Evolutionary conservation across 1,140 invertebrate genomes (phyloP).

Genomic region (Sarcophaga peregrina): DNA sequence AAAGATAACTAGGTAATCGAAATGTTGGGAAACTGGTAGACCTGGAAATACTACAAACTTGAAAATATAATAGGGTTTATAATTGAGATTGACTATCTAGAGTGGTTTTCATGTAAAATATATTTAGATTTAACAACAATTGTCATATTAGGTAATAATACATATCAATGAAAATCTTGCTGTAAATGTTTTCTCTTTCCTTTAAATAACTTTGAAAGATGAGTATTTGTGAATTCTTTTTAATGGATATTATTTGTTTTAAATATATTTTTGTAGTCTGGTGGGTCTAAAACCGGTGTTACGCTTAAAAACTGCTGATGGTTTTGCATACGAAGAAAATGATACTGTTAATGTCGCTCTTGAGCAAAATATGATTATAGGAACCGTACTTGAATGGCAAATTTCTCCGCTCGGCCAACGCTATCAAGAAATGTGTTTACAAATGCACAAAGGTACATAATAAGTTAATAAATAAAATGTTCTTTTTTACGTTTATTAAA

Average conservation of each 20-base stretch:
- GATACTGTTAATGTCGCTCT: constrained; percentile 72
- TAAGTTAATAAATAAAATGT: constrained; percentile 45
- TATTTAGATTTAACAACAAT: too few relatives aligned
- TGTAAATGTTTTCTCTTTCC: constrained; percentile 17
- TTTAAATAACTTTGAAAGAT: too few relatives aligned
- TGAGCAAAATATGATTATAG: constrained; percentile 70
- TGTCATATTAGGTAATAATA: constrained; percentile 6
- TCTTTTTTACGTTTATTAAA: not conserved
- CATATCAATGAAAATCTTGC: not conserved
- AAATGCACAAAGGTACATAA: constrained; percentile 69
- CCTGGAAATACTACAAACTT: too few relatives aligned
- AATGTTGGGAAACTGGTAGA: too few relatives aligned
- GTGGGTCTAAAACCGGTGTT: constrained; percentile 74
- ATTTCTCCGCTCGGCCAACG: constrained; percentile 72
- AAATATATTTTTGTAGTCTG: constrained; percentile 67
- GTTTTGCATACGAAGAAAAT: constrained; percentile 74
- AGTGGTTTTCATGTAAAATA: too few relatives aligned
- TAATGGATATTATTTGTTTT: not conserved
- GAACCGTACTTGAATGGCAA: constrained; percentile 74
- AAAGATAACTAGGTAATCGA: too few relatives aligned
- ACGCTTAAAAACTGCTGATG: constrained; percentile 74
- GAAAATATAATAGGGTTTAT: too few relatives aligned
- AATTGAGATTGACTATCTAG: too few relatives aligned
- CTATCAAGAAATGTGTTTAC: constrained; percentile 74
- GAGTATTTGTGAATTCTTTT: not conserved